A percentile compares a stretch with the other conserved stretches of the same genome.
These are phyloP conservation scores for Chunga burmeisteri DNA, from an alignment of 2,113 vertebrate species.

Conservation along the genomic window DNA sequence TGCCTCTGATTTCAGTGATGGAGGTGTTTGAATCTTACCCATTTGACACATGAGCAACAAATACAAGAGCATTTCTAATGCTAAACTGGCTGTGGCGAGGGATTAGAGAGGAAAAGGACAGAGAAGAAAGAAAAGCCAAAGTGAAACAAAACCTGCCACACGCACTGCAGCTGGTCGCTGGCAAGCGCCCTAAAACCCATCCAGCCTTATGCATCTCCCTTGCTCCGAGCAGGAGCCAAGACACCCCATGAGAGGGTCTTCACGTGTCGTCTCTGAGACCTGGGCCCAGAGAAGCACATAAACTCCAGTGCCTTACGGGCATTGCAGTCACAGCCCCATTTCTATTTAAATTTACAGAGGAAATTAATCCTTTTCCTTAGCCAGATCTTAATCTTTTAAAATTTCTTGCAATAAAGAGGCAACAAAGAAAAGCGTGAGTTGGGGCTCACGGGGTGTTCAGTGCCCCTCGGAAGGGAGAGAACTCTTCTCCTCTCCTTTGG, in stretches of 20 bases:
- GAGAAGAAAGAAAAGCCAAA: background rate
- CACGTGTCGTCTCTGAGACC: fast-evolving
- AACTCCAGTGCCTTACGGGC: background rate
- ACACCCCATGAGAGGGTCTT: background rate
- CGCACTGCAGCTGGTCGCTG: background rate
- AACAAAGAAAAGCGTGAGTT: background rate
- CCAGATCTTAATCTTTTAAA: background rate
- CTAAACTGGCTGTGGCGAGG: background rate
- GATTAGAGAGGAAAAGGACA: background rate
- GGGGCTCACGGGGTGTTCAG: background rate
- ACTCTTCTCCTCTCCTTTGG: background rate
- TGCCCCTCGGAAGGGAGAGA: background rate
- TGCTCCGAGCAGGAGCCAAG: background rate
- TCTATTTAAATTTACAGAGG: background rate
- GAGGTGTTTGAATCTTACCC: background rate
- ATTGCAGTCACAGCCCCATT: background rate
- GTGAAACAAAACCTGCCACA: background rate
- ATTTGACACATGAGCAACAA: background rate
- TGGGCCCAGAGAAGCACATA: background rate
- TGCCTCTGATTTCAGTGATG: background rate
- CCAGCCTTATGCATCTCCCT: background rate
- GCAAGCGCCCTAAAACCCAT: background rate
- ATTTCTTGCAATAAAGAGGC: background rate
- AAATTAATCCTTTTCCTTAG: background rate
- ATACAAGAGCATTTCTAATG: background rate